phyloP scores from a whole-genome alignment of 2,113 vertebrate genomes.

The Salvelinus sp. region DNA sequence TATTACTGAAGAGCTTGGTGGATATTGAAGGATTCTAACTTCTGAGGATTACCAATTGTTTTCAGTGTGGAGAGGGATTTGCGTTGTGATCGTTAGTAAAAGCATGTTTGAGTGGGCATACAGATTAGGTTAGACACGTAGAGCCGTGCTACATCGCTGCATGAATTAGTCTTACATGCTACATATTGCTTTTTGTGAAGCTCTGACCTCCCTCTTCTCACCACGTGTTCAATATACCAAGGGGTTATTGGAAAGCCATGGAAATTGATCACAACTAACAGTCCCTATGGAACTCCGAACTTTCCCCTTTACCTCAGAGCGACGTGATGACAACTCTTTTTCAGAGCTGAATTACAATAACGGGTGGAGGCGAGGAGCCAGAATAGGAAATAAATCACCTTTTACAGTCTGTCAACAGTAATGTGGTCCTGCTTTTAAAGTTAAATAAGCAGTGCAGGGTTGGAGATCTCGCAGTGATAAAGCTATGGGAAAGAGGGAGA shows the following conservation, averaged over 20 bases:
- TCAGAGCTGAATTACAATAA: slow-evolving; percentile 60
- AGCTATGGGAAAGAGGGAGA: slow-evolving; percentile 21
- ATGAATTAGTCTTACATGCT: slow-evolving; percentile 8
- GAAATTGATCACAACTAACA: slow-evolving; percentile 40
- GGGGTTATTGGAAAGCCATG: slow-evolving; percentile 14
- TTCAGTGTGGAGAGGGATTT: neutral
- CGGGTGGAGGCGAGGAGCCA: slow-evolving; percentile 49
- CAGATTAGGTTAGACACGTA: neutral
- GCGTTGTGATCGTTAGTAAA: neutral
- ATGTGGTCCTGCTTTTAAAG: slow-evolving; percentile 62
- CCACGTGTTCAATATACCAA: neutral
- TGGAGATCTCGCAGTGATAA: slow-evolving; percentile 48
- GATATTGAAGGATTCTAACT: too few species aligned
- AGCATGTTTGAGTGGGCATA: neutral
- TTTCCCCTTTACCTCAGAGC: neutral
- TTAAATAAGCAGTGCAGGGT: slow-evolving; percentile 56
- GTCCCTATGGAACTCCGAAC: slow-evolving; percentile 11
- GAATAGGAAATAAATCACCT: slow-evolving; percentile 66
- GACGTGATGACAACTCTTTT: slow-evolving; percentile 47
- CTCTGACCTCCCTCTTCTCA: slow-evolving; percentile 1
- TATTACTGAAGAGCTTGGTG: too few species aligned
- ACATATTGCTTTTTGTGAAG: slow-evolving; percentile 6
- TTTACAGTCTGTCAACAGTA: slow-evolving; percentile 67
- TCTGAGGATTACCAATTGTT: neutral
- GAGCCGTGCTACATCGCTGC: neutral